Conservation (phyloP, 2,888 invertebrate genomes). For the Phytoseiulus persimilis region DNA sequence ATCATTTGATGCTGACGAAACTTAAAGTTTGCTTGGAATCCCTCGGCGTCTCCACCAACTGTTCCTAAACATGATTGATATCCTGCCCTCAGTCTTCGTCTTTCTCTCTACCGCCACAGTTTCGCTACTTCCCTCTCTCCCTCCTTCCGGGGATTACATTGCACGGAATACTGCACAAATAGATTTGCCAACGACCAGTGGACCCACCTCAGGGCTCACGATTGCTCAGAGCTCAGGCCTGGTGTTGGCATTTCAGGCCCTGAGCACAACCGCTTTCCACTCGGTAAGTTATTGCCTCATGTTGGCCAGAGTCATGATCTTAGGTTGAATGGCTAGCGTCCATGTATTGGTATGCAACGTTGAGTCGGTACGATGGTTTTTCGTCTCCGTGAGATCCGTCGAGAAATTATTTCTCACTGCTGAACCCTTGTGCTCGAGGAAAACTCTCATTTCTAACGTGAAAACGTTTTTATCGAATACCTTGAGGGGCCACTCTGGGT, state of each 20-base stretch:
- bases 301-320: too few relatives aligned
- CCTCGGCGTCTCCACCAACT: background rate
- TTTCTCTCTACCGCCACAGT: background rate
- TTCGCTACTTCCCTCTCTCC: background rate
- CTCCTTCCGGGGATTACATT: background rate
- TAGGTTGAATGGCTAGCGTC: too few relatives aligned
- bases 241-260: background rate
- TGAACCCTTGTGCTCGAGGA: too few relatives aligned
- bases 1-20: slow-evolving; percentile 5
- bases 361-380: too few relatives aligned
- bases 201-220: background rate
- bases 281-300: background rate
- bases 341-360: too few relatives aligned
- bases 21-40: background rate
- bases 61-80: slow-evolving; percentile 5
- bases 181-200: background rate
- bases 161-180: background rate
- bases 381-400: too few relatives aligned
- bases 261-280: background rate
- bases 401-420: too few relatives aligned
- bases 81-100: background rate
- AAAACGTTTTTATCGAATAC: too few relatives aligned
- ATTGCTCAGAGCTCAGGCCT: background rate
- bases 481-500: too few relatives aligned
- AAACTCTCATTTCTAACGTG: too few relatives aligned